phyloP scores from a whole-genome alignment of 2,113 vertebrate genomes.

The Tragelaphus strepsiceros region DNA sequence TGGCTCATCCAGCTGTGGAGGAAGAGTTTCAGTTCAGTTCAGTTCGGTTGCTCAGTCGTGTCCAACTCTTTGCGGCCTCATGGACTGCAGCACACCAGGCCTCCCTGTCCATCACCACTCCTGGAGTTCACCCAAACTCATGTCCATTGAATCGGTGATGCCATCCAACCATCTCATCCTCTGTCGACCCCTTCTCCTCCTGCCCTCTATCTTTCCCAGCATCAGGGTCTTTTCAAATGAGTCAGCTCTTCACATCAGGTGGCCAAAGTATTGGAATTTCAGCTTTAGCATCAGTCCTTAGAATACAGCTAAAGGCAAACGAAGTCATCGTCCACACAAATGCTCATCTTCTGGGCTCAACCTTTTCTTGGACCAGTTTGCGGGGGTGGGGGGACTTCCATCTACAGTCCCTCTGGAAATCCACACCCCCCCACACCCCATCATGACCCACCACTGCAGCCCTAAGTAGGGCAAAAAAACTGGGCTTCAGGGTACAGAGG shows the following conservation, averaged over 20 bases:
- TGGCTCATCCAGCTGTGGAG: background rate
- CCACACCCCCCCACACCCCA: background rate
- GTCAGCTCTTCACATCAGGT: fast-evolving
- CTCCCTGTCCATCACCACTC: background rate
- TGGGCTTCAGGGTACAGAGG: background rate
- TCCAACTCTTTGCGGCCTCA: background rate
- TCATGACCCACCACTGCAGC: background rate
- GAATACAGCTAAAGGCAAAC: background rate
- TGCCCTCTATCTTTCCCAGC: background rate
- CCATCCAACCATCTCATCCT: background rate
- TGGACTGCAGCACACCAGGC: background rate
- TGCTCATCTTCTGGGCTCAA: background rate
- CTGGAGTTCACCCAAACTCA: background rate
- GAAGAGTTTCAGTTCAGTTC: background rate
- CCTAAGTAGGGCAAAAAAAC: background rate
- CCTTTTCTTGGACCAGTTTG: background rate
- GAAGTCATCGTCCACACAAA: background rate
- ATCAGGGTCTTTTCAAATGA: background rate
- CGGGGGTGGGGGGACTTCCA: background rate
- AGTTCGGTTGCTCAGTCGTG: fast-evolving
- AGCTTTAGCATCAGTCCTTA: background rate
- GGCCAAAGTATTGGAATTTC: background rate
- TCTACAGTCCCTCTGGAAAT: background rate
- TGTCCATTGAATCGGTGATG: background rate
- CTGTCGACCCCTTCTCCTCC: background rate